These are phyloP conservation scores for Xestia rhomboidea DNA, from an alignment of 2,888 invertebrate species.

Conservation along the genomic window DNA sequence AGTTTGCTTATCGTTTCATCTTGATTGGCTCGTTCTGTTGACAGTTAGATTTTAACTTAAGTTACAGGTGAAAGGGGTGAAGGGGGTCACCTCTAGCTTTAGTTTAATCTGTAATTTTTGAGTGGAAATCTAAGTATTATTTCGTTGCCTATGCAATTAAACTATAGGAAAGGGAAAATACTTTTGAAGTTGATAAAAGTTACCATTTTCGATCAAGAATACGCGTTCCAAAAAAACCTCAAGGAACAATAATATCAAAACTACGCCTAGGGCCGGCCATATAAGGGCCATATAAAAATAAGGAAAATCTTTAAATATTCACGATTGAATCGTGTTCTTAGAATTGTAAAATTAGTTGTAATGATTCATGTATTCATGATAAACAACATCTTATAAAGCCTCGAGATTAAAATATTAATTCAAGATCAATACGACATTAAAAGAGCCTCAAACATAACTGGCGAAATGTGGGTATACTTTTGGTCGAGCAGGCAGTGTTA, in stretches of 20 bases:
- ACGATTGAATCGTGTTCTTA: conserved; percentile 23
- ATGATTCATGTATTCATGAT: conserved; percentile 24
- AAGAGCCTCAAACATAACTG: not conserved
- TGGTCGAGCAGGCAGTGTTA: not conserved
- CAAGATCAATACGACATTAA: not conserved
- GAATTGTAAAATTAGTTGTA: conserved; percentile 22
- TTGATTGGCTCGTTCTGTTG: conserved; percentile 11
- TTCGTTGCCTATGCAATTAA: not conserved
- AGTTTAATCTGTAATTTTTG: not conserved
- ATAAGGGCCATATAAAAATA: conserved; percentile 38
- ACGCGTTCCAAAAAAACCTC: not conserved
- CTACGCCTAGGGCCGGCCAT: conserved; percentile 4
- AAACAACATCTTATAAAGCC: not conserved
- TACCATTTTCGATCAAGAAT: not conserved
- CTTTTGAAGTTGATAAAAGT: not conserved
- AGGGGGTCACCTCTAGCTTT: not conserved
- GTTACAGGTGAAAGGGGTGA: not conserved
- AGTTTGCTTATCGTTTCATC: conserved; percentile 2
- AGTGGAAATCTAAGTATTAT: not conserved
- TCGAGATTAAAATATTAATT: not conserved
- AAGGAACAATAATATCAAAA: not conserved
- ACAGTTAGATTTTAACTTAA: not conserved
- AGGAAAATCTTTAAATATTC: conserved; percentile 36
- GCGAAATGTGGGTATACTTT: not conserved
- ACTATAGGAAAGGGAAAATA: not conserved